Conservation (phyloP, 2,888 invertebrate species). For the Parelbella ahira region DNA sequence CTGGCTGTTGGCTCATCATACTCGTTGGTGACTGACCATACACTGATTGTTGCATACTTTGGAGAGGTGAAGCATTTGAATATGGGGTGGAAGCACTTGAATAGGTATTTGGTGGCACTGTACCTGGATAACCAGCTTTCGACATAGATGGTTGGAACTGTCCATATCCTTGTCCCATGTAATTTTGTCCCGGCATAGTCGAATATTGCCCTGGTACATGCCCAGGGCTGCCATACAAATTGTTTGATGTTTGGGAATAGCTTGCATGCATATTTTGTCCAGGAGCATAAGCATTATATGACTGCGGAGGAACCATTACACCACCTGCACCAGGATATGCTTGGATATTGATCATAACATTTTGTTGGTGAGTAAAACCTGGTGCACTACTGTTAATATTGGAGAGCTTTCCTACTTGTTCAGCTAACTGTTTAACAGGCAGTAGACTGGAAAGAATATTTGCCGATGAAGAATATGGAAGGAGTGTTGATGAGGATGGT, state of each 20-base stretch:
- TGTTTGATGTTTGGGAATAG: slow-evolving; percentile 47
- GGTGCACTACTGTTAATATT: slow-evolving; percentile 48
- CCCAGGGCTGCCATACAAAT: slow-evolving; percentile 66
- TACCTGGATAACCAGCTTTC: slow-evolving; percentile 54
- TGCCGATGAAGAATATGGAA: slow-evolving; percentile 58
- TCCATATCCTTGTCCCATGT: slow-evolving; percentile 51
- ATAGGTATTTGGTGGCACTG: slow-evolving; percentile 46
- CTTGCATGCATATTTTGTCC: slow-evolving; percentile 65
- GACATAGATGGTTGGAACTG: slow-evolving; percentile 55
- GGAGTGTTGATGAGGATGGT: slow-evolving; percentile 49
- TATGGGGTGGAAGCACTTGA: slow-evolving; percentile 52
- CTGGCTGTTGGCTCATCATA: slow-evolving; percentile 42
- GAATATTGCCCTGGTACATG: slow-evolving; percentile 56
- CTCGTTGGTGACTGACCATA: slow-evolving; percentile 53
- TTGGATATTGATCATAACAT: slow-evolving; percentile 83
- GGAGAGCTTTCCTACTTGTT: slow-evolving; percentile 71
- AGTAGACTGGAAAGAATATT: slow-evolving; percentile 62
- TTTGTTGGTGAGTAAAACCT: slow-evolving; percentile 81
- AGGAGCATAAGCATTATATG: slow-evolving; percentile 61
- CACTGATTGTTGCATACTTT: slow-evolving; percentile 69
- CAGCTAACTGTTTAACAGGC: slow-evolving; percentile 70
- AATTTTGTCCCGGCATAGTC: slow-evolving; percentile 41
- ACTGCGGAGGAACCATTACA: slow-evolving; percentile 67
- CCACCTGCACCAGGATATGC: slow-evolving; percentile 80
- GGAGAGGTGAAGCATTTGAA: slow-evolving; percentile 59